A percentile compares a stretch with the other conserved stretches of the same genome.
These are phyloP conservation scores for Mycalesis mineus DNA, from an alignment of 2,888 invertebrate species.

Conservation along the genomic window DNA sequence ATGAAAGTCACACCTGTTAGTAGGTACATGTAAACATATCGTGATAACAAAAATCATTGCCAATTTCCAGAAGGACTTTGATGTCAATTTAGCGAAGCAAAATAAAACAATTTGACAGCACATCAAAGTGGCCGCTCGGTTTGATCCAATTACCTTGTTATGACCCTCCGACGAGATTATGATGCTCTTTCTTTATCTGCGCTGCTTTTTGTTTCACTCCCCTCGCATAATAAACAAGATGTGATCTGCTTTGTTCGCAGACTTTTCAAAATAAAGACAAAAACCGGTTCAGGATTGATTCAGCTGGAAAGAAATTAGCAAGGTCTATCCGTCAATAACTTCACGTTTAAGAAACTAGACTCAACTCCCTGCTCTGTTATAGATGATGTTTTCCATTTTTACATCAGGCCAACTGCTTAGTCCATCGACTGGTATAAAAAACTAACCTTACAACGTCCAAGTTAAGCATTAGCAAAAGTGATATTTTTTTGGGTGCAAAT, in stretches of 20 bases:
- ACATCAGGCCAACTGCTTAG: no score
- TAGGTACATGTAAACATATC: background rate
- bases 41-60: background rate
- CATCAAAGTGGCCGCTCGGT: constrained; percentile 3
- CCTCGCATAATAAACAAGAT: no score
- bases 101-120: constrained; percentile 3
- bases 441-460: background rate
- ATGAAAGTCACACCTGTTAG: no score
- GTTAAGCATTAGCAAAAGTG: background rate
- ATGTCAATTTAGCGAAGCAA: background rate
- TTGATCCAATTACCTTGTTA: constrained; percentile 7
- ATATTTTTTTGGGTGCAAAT: background rate
- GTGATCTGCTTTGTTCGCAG: no score
- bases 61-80: constrained; percentile 1
- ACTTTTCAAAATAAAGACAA: no score
- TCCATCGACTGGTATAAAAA: no score
- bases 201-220: background rate
- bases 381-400: no score
- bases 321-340: no score
- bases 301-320: no score
- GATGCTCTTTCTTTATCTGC: background rate
- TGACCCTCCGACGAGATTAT: constrained; percentile 1
- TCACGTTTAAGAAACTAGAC: no score
- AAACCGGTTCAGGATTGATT: no score
- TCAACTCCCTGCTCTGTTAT: no score